Conservation (phyloP, 2,888 invertebrate genomes). For the Phengaris arion region DNA sequence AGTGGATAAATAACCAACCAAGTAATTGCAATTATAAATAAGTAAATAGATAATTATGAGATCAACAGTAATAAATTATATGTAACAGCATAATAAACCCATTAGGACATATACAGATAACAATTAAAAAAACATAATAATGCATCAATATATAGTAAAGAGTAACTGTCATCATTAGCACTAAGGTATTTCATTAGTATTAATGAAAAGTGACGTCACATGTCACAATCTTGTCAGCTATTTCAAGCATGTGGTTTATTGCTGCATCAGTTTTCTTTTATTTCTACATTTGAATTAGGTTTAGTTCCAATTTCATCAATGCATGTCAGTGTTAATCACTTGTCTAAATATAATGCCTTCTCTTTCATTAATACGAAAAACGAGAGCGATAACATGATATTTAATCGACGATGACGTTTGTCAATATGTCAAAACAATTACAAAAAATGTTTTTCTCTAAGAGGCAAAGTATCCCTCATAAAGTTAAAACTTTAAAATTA, state of each 20-base stretch:
- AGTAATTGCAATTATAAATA: not conserved
- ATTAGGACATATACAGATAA: conserved; percentile 25
- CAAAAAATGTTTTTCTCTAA: too few relatives aligned
- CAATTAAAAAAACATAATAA: conserved; percentile 31
- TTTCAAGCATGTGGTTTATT: not conserved
- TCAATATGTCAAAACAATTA: too few relatives aligned
- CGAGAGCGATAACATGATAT: too few relatives aligned
- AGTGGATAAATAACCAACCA: not conserved
- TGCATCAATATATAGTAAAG: not conserved
- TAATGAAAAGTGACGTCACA: not conserved
- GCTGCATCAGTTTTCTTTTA: too few relatives aligned
- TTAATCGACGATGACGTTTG: too few relatives aligned
- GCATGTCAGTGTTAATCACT: too few relatives aligned
- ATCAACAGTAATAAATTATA: conserved; percentile 11
- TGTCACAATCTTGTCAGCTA: not conserved
- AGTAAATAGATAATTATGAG: conserved; percentile 1
- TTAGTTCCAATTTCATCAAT: too few relatives aligned
- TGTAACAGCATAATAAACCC: conserved; percentile 17
- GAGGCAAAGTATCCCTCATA: too few relatives aligned
- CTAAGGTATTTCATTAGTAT: conserved; percentile 27
- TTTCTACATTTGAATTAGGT: too few relatives aligned
- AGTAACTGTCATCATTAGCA: conserved; percentile 13
- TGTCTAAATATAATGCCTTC: too few relatives aligned
- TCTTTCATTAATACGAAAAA: too few relatives aligned
- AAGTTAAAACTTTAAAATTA: too few relatives aligned